Conservation (phyloP, 1,140 invertebrate genomes). For the Drosophila pandora region DNA sequence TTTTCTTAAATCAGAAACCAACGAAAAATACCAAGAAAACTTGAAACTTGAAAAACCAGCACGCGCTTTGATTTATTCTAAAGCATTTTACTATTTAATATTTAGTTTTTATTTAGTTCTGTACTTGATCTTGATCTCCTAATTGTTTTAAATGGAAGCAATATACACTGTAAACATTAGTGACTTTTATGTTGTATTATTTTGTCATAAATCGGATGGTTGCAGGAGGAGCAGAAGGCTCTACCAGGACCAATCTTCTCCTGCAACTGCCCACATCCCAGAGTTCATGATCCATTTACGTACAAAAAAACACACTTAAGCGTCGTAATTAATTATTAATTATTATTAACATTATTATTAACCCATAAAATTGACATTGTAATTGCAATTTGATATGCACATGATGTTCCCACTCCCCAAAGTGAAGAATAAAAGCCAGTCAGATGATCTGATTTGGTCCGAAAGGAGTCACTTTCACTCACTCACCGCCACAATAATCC, state of each 20-base stretch:
- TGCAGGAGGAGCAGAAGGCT: too few species aligned
- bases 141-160: conserved; percentile 32
- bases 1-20: conserved; percentile 54
- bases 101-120: conserved; percentile 25
- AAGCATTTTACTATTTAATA: conserved; percentile 49
- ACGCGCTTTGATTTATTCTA: conserved; percentile 67
- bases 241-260: too few species aligned
- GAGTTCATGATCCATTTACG: background rate
- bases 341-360: conserved; percentile 5
- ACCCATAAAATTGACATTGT: conserved; percentile 9
- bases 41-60: conserved; percentile 44
- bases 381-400: conserved; percentile 36
- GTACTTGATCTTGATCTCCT: conserved; percentile 1
- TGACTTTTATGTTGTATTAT: conserved; percentile 4
- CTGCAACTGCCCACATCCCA: background rate
- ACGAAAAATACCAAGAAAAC: conserved; percentile 36
- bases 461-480: background rate
- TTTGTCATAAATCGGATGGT: background rate
- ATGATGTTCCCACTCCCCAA: conserved; percentile 14
- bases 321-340: conserved; percentile 36
- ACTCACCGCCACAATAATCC: background rate
- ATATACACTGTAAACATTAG: conserved; percentile 24
- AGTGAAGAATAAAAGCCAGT: background rate
- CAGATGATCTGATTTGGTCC: too few species aligned
- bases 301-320: conserved; percentile 14